A percentile compares a stretch with the other conserved stretches of the same genome.
phyloP scores from a whole-genome alignment of 1,140 invertebrate species.

The Leptonema lineaticorne region DNA sequence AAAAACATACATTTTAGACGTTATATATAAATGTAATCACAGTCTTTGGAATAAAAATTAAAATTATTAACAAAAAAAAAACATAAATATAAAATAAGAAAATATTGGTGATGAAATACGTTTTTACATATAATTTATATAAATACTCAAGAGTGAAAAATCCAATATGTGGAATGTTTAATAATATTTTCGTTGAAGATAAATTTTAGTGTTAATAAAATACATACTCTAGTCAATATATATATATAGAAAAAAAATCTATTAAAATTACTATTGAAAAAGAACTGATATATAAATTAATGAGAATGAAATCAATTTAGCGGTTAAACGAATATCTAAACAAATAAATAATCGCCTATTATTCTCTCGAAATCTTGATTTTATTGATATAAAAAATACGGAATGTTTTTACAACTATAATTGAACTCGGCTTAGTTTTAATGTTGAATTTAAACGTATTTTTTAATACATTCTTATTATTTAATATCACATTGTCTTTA shows the following conservation, averaged over 20 bases:
- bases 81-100: no score
- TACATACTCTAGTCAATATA: no score
- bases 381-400: neutral
- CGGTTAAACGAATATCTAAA: neutral
- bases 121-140: no score
- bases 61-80: neutral
- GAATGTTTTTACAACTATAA: neutral
- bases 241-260: neutral
- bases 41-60: neutral
- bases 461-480: conserved; percentile 31
- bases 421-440: neutral
- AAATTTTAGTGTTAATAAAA: no score
- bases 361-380: neutral
- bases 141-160: no score
- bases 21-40: neutral
- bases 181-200: no score
- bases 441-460: conserved; percentile 44
- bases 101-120: no score
- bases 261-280: neutral
- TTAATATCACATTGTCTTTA: conserved; percentile 52
- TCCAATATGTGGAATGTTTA: no score
- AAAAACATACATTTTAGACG: neutral
- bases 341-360: neutral
- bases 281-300: neutral
- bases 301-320: neutral